phyloP scores from a whole-genome alignment of 2,797 vertebrate genomes.

The Eurystomus glaucurus region DNA sequence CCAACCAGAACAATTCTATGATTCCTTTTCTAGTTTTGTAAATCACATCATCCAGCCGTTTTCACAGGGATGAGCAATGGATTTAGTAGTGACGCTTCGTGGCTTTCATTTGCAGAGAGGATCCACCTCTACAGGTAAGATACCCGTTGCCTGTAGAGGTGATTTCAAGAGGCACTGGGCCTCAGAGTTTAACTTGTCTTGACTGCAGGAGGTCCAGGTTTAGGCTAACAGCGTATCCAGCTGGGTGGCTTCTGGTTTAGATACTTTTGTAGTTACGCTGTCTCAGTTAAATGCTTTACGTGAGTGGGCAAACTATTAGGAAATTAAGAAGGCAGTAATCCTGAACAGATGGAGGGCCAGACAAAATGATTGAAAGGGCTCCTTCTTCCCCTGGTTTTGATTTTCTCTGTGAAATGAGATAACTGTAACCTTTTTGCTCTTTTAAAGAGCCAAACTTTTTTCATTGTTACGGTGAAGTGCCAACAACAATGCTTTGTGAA shows the following conservation, averaged over 20 bases:
- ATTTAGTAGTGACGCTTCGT: background rate
- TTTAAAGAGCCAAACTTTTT: background rate
- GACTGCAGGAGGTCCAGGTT: background rate
- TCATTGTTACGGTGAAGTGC: background rate
- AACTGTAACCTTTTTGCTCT: background rate
- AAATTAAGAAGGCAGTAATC: background rate
- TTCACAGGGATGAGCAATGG: rapidly evolving
- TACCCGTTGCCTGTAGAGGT: rapidly evolving
- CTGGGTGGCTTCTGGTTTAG: background rate
- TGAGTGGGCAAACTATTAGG: background rate
- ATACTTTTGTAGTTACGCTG: rapidly evolving
- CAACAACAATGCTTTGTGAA: background rate
- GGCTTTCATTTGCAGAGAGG: background rate
- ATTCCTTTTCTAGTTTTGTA: background rate
- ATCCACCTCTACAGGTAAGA: background rate
- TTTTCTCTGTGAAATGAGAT: conserved; percentile 37
- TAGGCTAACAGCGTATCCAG: rapidly evolving
- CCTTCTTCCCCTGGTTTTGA: conserved; percentile 8
- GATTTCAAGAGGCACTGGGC: background rate
- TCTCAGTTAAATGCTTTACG: background rate
- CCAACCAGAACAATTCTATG: background rate
- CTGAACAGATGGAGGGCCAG: background rate
- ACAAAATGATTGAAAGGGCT: background rate
- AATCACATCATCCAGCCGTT: rapidly evolving
- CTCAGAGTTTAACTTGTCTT: background rate